Conservation (phyloP, 2,888 invertebrate genomes). For the Blera fallax region DNA sequence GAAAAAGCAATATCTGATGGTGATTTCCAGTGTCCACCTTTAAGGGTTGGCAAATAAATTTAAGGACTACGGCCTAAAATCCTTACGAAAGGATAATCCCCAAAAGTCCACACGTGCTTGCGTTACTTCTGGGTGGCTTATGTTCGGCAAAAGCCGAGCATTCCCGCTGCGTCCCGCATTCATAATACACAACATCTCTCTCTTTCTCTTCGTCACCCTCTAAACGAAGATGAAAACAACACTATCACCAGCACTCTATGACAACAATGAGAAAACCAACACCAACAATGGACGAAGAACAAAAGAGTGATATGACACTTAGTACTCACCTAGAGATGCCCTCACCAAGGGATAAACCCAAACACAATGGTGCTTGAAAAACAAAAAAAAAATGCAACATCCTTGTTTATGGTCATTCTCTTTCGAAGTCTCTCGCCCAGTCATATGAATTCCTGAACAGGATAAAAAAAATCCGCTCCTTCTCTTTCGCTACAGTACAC, state of each 20-base stretch:
- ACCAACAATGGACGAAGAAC: not conserved
- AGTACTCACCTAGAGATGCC: not conserved
- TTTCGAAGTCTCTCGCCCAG: not conserved
- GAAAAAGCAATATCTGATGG: not conserved
- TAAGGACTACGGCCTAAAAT: conserved; percentile 5
- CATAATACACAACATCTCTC: not conserved
- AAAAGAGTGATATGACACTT: not conserved
- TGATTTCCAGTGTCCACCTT: not conserved
- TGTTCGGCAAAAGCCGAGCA: not conserved
- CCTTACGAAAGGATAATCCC: conserved; percentile 44
- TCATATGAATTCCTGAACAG: not conserved
- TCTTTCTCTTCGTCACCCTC: not conserved
- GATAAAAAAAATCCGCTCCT: not conserved
- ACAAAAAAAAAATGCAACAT: conserved; percentile 5
- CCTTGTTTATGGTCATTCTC: conserved; percentile 13
- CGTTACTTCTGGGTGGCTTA: conserved; percentile 10
- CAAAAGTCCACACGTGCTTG: conserved; percentile 54
- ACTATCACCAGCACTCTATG: not conserved
- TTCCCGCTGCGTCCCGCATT: not conserved
- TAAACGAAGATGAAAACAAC: not conserved
- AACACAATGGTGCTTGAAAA: conserved; percentile 4
- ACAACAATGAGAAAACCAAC: not conserved
- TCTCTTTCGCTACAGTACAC: not conserved
- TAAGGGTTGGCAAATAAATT: conserved; percentile 49
- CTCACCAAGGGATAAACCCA: not conserved